phyloP scores from a whole-genome alignment of 2,888 invertebrate genomes.

The Palloptera scutellata region DNA sequence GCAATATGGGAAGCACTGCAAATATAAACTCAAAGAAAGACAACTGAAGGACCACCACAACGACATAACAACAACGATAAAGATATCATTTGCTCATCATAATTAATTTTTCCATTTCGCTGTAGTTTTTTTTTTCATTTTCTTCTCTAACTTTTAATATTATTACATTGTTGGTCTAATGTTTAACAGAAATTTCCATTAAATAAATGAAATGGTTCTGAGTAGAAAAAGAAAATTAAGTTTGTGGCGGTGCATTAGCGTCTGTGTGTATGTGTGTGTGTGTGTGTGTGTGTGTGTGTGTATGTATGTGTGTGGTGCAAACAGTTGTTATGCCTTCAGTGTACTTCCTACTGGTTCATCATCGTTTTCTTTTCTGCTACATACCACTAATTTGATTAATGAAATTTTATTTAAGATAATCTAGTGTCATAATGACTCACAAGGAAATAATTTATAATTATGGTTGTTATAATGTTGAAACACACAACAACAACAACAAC shows the following conservation, averaged over 20 bases:
- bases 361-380: neutral
- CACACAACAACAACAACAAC: no score
- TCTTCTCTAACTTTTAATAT: no score
- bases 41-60: no score
- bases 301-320: neutral
- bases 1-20: no score
- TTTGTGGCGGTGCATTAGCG: neutral
- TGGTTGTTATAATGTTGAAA: conserved; percentile 10
- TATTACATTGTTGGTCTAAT: no score
- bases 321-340: neutral
- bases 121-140: neutral
- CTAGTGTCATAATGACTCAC: conserved; percentile 19
- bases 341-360: neutral
- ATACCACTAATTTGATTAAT: conserved; percentile 21
- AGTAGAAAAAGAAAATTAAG: neutral
- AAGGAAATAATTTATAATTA: conserved; percentile 21
- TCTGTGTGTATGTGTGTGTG: neutral
- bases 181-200: no score
- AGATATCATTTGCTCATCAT: conserved; percentile 22
- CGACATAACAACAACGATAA: no score
- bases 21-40: no score
- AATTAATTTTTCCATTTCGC: conserved; percentile 19
- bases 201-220: no score
- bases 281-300: conserved; percentile 8
- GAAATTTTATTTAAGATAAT: conserved; percentile 20